A percentile compares a stretch with the other conserved stretches of the same genome.
Evolutionary conservation across 2,113 vertebrate species (phyloP).

Genomic region (Hyaena hyaena): DNA sequence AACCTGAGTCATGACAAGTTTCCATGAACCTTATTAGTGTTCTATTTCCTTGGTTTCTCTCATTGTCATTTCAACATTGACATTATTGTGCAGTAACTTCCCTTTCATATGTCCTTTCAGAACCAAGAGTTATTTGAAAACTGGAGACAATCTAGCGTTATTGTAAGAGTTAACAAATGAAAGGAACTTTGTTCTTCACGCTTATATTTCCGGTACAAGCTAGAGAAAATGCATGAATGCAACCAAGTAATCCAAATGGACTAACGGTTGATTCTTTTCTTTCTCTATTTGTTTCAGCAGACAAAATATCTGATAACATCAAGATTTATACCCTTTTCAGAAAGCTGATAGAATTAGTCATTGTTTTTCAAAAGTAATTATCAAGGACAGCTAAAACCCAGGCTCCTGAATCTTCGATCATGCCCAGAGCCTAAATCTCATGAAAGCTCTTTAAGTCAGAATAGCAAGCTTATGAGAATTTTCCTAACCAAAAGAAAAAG

Average conservation of each 20-base stretch:
- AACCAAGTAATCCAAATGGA: neutral
- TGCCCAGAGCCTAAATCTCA: constrained; percentile 69
- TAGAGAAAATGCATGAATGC: neutral
- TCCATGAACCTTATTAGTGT: neutral
- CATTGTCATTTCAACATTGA: neutral
- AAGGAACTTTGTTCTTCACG: neutral
- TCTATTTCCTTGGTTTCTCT: neutral
- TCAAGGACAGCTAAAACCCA: constrained; percentile 56
- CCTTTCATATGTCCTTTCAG: neutral
- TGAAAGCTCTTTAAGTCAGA: constrained; percentile 69
- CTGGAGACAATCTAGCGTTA: neutral
- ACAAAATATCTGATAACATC: constrained; percentile 24
- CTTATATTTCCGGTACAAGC: neutral
- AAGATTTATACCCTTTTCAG: constrained; percentile 60
- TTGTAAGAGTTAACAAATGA: neutral
- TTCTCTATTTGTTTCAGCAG: constrained; percentile 43
- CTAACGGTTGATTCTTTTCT: neutral
- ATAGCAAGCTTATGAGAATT: constrained; percentile 52
- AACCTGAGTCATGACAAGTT: neutral
- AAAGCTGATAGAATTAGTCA: constrained; percentile 59
- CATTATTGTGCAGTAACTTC: neutral
- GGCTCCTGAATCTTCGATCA: constrained; percentile 58
- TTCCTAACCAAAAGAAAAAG: constrained; percentile 4
- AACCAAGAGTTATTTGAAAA: neutral
- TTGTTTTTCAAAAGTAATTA: constrained; percentile 70